phyloP scores from a whole-genome alignment of 2,888 invertebrate species.

The Yponomeuta sedellus region DNA sequence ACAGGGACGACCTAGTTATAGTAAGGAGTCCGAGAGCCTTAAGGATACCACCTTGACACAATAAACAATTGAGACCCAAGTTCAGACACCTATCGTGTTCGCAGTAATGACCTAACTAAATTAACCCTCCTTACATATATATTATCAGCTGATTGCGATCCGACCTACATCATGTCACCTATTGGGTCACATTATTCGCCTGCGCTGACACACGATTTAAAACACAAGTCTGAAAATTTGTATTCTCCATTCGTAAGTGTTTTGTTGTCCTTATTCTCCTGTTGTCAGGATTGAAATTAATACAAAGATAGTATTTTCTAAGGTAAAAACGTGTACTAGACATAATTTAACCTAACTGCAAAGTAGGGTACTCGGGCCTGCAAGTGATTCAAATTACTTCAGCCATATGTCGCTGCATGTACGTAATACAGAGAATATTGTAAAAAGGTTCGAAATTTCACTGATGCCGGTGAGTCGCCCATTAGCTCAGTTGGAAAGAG shows the following conservation, averaged over 20 bases:
- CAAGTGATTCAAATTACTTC: too few species aligned
- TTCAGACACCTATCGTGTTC: neutral
- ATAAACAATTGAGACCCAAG: neutral
- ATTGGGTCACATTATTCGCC: neutral
- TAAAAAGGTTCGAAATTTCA: too few species aligned
- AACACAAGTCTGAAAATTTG: neutral
- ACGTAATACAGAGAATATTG: too few species aligned
- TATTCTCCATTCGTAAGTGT: neutral
- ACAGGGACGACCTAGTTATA: too few species aligned
- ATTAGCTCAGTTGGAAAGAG: too few species aligned
- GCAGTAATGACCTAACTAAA: conserved; percentile 29
- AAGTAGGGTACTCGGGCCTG: too few species aligned
- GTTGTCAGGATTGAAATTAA: neutral
- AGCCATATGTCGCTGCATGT: too few species aligned
- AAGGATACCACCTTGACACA: neutral
- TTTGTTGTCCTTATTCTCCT: neutral
- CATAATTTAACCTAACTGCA: too few species aligned
- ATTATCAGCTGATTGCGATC: conserved; percentile 54
- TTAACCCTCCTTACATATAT: conserved; percentile 59
- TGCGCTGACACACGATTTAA: neutral
- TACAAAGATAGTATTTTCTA: neutral
- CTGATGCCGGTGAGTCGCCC: too few species aligned
- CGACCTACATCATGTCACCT: conserved; percentile 42
- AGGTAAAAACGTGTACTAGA: too few species aligned
- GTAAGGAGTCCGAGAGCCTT: too few species aligned